A percentile compares a stretch with the other conserved stretches of the same genome.
phyloP scores from a whole-genome alignment of 2,797 vertebrate genomes.

The Sitta carolinensis region DNA sequence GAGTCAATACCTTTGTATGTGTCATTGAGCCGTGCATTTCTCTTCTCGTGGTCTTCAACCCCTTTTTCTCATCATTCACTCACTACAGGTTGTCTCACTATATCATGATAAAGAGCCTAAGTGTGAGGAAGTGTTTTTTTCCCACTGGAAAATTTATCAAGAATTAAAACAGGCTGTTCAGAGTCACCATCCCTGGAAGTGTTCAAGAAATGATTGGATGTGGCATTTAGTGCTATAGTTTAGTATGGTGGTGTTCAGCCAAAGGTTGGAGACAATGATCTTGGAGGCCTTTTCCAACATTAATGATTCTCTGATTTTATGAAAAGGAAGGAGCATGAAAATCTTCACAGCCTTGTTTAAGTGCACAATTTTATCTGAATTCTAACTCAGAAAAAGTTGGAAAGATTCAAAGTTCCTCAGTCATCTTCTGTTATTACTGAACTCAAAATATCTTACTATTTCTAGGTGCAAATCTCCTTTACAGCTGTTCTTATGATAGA shows the following conservation, averaged over 20 bases:
- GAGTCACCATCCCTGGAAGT: neutral
- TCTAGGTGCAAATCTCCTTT: neutral
- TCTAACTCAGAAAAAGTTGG: neutral
- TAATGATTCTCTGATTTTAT: neutral
- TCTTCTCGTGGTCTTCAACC: neutral
- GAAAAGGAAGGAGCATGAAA: neutral
- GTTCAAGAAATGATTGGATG: neutral
- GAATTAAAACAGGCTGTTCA: neutral
- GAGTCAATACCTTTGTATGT: neutral
- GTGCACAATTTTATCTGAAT: neutral
- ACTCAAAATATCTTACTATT: neutral
- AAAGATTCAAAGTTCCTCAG: neutral
- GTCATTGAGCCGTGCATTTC: neutral
- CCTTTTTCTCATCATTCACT: neutral
- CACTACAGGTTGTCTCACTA: neutral
- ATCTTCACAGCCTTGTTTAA: neutral
- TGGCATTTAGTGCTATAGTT: neutral
- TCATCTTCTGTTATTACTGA: neutral
- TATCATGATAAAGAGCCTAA: neutral
- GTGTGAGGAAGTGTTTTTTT: accelerated
- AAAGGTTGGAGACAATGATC: neutral
- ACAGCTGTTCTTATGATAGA: neutral
- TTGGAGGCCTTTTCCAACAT: neutral
- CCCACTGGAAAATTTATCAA: neutral
- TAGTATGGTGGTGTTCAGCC: neutral